Evolutionary conservation across 2,888 invertebrate genomes (phyloP), one percentile per base, ranked within the genome.

Genomic region (Halocaridina rubra): DNA sequence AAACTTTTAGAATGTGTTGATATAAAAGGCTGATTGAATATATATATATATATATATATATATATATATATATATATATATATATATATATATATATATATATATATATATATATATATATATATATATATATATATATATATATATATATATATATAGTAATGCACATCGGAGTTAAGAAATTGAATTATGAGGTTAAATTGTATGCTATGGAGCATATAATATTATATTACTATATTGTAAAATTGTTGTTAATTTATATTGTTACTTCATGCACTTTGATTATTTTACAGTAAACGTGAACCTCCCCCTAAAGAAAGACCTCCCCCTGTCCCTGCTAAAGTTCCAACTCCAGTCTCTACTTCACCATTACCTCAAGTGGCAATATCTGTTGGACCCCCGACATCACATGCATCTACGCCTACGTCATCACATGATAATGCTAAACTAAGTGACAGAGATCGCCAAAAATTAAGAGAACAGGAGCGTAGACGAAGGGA

Each of bases 401-500:
- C 84, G 4, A 78, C 74, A 30, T 82, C 82, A 29, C 84, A 84
- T 33, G 71, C 84, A 10, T 59, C 84, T 16, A 84, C 84, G n/a
- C 84, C 84, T 74, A 84, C 84, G 19, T 74, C 84, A 24, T 78
- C 84, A 5, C 61, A 80, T 61, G 85, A 84, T 32, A 81, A 79
- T 59, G 82, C 85, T 29, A 82, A 82, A 32, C 75, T 86, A 10
- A 88, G 85, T 75, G 88, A 88, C 75, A 78, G 88, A 22, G 88
- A 88, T 61, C 33, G 88, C 67, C 88, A 88, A 57, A 88, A 88
- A 27, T 72, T 88, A 13, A 82, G 88, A 59, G 88, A 88, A 69
- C 88, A 88, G 64, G 88, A 88, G 46, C 80, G 88, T 22, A 80
- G 88, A 74, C 82, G 88, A 22, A 86, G 88, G 76, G 88, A 88